A percentile compares a stretch with the other conserved stretches of the same genome.
Evolutionary conservation across 1,140 invertebrate species (phyloP).

Genomic region (Drosophila burlai): DNA sequence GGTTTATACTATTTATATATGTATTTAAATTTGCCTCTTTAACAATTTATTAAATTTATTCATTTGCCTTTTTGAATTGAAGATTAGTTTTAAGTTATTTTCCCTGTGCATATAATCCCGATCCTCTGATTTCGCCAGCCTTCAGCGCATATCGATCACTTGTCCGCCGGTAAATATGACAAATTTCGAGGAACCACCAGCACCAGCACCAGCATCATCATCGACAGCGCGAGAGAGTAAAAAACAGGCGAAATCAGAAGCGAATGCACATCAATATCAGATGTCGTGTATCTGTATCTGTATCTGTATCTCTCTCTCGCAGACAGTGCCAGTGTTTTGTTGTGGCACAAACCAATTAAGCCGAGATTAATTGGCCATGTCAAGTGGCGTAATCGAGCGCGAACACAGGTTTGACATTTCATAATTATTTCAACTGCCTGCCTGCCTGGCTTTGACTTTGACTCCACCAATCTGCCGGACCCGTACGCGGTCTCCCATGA

Average conservation of each 20-base stretch:
- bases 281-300: constrained; percentile 41
- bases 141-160: constrained; percentile 73
- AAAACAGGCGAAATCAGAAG: constrained; percentile 69
- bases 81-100: background rate
- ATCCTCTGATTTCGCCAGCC: constrained; percentile 27
- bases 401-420: constrained; percentile 84
- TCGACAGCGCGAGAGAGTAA: constrained; percentile 10
- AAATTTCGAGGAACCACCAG: constrained; percentile 66
- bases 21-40: too few species aligned
- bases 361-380: constrained; percentile 83
- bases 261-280: constrained; percentile 74
- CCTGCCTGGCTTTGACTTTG: constrained; percentile 8
- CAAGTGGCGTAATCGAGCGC: constrained; percentile 83
- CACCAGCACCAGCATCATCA: constrained; percentile 4
- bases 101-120: constrained; percentile 11
- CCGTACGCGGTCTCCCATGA: constrained; percentile 49
- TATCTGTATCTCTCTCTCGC: constrained; percentile 27
- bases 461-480: constrained; percentile 43
- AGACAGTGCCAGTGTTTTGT: constrained; percentile 42
- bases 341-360: constrained; percentile 84
- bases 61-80: too few species aligned
- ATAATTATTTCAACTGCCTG: constrained; percentile 80
- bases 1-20: too few species aligned
- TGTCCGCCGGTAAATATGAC: constrained; percentile 77
- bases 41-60: background rate